These are phyloP conservation scores for Chalcis sispes DNA, from an alignment of 2,888 invertebrate species.

Conservation along the genomic window DNA sequence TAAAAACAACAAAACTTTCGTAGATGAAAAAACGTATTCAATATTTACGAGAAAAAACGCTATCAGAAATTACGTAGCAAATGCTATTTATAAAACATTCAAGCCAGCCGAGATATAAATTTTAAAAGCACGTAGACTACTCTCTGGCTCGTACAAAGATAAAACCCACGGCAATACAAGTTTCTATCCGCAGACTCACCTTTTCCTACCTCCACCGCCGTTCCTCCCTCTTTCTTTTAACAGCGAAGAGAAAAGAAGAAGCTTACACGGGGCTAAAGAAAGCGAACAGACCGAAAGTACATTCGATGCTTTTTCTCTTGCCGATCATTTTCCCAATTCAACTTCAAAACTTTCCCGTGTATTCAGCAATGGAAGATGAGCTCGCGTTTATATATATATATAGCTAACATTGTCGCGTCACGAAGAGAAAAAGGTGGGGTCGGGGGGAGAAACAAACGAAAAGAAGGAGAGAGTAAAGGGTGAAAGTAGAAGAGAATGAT, in stretches of 20 bases:
- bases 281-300: slow-evolving; percentile 25
- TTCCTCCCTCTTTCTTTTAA: slow-evolving; percentile 6
- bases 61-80: slow-evolving; percentile 16
- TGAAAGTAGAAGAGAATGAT: slow-evolving; percentile 28
- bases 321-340: slow-evolving; percentile 50
- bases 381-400: too few species aligned
- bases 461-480: slow-evolving; percentile 16
- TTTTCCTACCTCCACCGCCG: not conserved
- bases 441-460: slow-evolving; percentile 19
- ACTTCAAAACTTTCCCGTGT: slow-evolving; percentile 37
- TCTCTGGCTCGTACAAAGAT: slow-evolving; percentile 7
- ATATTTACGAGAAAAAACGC: not conserved
- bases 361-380: not conserved
- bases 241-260: slow-evolving; percentile 8
- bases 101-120: slow-evolving; percentile 41
- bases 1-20: too few species aligned
- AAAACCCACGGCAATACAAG: slow-evolving; percentile 36
- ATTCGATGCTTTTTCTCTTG: slow-evolving; percentile 35
- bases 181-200: slow-evolving; percentile 39
- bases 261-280: slow-evolving; percentile 33
- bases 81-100: slow-evolving; percentile 37
- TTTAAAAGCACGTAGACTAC: slow-evolving; percentile 36
- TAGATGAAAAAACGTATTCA: not conserved
- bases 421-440: slow-evolving; percentile 1
- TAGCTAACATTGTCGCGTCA: not conserved